A percentile compares a stretch with the other conserved stretches of the same genome.
phyloP scores from a whole-genome alignment of 2,888 invertebrate species.

The Neoitamus cyanurus region DNA sequence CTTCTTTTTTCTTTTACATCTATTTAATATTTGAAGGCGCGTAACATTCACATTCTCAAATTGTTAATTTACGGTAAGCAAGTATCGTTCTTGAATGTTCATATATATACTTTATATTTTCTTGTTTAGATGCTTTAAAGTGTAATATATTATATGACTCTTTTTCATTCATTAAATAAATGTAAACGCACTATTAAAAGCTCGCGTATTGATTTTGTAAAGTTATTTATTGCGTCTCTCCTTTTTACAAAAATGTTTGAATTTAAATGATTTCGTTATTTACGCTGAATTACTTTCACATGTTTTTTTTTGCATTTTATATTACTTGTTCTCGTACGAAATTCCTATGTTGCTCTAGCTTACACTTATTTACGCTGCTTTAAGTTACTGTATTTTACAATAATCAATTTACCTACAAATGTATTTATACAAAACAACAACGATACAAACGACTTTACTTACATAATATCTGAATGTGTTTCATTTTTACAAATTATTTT shows the following conservation, averaged over 20 bases:
- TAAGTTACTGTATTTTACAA: background rate
- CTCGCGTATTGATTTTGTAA: slow-evolving; percentile 36
- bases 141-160: slow-evolving; percentile 26
- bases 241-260: background rate
- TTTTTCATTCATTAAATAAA: slow-evolving; percentile 19
- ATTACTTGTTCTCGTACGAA: slow-evolving; percentile 6
- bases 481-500: slow-evolving; percentile 27
- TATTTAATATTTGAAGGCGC: slow-evolving; percentile 63
- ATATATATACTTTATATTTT: slow-evolving; percentile 18
- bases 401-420: slow-evolving; percentile 6
- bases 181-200: slow-evolving; percentile 44
- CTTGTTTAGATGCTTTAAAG: slow-evolving; percentile 25
- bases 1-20: slow-evolving; percentile 54
- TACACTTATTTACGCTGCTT: slow-evolving; percentile 1
- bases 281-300: background rate
- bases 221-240: background rate
- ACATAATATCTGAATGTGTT: background rate
- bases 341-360: slow-evolving; percentile 12
- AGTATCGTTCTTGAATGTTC: slow-evolving; percentile 18
- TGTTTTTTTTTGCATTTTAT: slow-evolving; percentile 4
- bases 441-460: slow-evolving; percentile 32
- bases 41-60: slow-evolving; percentile 62
- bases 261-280: slow-evolving; percentile 18
- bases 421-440: slow-evolving; percentile 41
- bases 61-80: slow-evolving; percentile 37